Evolutionary conservation across 1,140 invertebrate species (phyloP).

Genomic region (Atta colombica): DNA sequence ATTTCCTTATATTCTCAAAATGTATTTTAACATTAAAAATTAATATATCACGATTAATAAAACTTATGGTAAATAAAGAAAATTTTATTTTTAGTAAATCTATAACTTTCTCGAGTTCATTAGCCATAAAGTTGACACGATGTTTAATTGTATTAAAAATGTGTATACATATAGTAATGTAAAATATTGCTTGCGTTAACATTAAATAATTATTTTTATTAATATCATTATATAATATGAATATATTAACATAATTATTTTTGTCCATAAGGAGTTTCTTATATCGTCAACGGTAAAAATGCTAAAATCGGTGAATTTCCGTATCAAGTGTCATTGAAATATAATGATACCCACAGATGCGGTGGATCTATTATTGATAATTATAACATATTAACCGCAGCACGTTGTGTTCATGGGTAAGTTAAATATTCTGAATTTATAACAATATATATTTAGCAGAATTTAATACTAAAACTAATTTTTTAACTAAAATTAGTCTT

Average conservation of each 20-base stretch:
- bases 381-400: slow-evolving; percentile 2
- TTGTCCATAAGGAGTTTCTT: not conserved
- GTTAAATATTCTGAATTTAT: not conserved
- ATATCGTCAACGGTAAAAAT: slow-evolving; percentile 4
- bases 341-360: not conserved
- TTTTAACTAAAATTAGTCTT: not conserved
- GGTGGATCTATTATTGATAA: not conserved
- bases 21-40: no score
- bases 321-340: slow-evolving; percentile 23
- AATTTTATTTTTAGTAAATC: not conserved
- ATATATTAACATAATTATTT: not conserved
- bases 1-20: no score
- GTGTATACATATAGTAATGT: not conserved
- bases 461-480: not conserved
- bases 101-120: not conserved
- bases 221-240: not conserved
- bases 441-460: not conserved
- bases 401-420: slow-evolving; percentile 9
- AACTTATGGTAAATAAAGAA: no score
- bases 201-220: not conserved
- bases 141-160: not conserved
- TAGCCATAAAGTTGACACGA: not conserved
- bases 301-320: slow-evolving; percentile 19
- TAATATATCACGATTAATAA: no score
- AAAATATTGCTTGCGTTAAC: not conserved